phyloP scores from a whole-genome alignment of 2,888 invertebrate genomes.

The Coenonympha glycerion region DNA sequence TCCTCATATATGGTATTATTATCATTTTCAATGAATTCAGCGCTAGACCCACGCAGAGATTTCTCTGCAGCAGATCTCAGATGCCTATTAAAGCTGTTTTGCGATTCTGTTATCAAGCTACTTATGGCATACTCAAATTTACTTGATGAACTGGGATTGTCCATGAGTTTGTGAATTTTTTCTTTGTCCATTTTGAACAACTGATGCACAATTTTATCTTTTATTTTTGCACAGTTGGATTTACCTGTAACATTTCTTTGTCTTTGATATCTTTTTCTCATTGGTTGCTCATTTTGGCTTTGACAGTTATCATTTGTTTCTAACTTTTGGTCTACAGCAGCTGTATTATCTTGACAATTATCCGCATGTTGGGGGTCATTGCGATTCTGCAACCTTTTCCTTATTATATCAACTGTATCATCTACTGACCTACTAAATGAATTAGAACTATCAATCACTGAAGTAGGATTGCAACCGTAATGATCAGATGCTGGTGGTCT shows the following conservation, averaged over 20 bases:
- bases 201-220: slow-evolving; percentile 68
- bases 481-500: slow-evolving; percentile 68
- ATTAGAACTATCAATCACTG: slow-evolving; percentile 52
- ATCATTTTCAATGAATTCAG: slow-evolving; percentile 75
- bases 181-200: slow-evolving; percentile 71
- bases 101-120: slow-evolving; percentile 68
- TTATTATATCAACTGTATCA: slow-evolving; percentile 65
- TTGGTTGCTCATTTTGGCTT: slow-evolving; percentile 43
- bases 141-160: slow-evolving; percentile 67
- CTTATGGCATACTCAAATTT: slow-evolving; percentile 72
- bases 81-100: slow-evolving; percentile 65
- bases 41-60: slow-evolving; percentile 55
- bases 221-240: slow-evolving; percentile 61
- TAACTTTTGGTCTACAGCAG: slow-evolving; percentile 33
- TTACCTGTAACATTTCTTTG: slow-evolving; percentile 42
- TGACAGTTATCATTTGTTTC: slow-evolving; percentile 28
- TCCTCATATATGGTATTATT: slow-evolving; percentile 81
- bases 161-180: slow-evolving; percentile 67
- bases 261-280: slow-evolving; percentile 44
- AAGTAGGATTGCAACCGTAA: slow-evolving; percentile 50
- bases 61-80: slow-evolving; percentile 67
- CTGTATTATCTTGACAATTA: slow-evolving; percentile 27
- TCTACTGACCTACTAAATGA: slow-evolving; percentile 62
- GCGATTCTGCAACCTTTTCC: slow-evolving; percentile 54
- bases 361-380: slow-evolving; percentile 43